Conservation (phyloP, 2,797 vertebrate species). For the Perodicticus potto region DNA sequence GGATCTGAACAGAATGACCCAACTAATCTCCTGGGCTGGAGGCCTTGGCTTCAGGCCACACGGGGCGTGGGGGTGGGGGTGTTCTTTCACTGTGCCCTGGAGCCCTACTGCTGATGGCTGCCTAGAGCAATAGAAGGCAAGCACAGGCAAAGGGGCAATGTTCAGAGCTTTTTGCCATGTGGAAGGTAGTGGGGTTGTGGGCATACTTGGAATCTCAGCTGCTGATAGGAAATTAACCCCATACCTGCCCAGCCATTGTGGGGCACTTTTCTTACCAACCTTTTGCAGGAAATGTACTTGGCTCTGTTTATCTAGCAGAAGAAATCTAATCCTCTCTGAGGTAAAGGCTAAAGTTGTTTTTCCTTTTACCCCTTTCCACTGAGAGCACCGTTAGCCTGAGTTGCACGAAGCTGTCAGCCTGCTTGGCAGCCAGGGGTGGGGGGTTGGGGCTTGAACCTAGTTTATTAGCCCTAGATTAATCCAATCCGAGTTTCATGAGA, state of each 20-base stretch:
- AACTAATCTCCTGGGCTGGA: slow-evolving; percentile 64
- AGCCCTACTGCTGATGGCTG: neutral
- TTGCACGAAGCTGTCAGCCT: slow-evolving; percentile 83
- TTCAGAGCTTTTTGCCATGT: neutral
- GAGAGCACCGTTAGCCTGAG: slow-evolving; percentile 81
- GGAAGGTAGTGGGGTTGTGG: neutral
- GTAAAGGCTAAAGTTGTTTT: slow-evolving; percentile 86
- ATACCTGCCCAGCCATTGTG: neutral
- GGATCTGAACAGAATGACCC: slow-evolving; percentile 69
- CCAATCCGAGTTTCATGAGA: slow-evolving; percentile 87
- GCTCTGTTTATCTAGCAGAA: slow-evolving; percentile 76
- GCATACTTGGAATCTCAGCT: neutral
- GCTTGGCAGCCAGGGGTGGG: slow-evolving; percentile 77
- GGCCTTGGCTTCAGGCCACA: slow-evolving; percentile 64
- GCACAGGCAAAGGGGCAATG: neutral
- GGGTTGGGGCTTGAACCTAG: slow-evolving; percentile 70
- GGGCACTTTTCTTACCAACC: slow-evolving; percentile 36
- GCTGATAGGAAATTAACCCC: neutral
- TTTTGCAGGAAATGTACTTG: slow-evolving; percentile 78
- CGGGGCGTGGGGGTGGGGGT: neutral
- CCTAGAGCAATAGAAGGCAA: neutral
- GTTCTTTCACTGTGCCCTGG: too few relatives aligned
- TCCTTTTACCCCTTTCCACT: slow-evolving; percentile 74
- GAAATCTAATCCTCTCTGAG: slow-evolving; percentile 81
- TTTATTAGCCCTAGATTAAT: slow-evolving; percentile 85